Percentiles rank a stretch among this genome's conserved stretches.
Conservation (phyloP, 2,888 invertebrate genomes). For the Drosophila hawaiiensis region DNA sequence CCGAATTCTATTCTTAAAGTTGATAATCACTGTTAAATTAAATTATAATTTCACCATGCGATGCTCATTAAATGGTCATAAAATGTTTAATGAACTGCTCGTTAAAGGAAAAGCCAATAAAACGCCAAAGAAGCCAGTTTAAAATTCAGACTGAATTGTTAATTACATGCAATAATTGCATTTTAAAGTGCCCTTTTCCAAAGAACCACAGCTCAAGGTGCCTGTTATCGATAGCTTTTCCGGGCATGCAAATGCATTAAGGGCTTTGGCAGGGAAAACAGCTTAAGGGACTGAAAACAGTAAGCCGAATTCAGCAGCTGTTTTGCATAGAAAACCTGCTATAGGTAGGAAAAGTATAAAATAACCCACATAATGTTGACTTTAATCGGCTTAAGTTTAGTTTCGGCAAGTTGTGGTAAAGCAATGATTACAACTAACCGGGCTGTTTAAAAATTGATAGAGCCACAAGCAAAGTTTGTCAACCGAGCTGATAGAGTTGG, state of each 20-base stretch:
- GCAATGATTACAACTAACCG: slow-evolving; percentile 48
- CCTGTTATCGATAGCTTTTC: slow-evolving; percentile 37
- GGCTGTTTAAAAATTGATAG: slow-evolving; percentile 56
- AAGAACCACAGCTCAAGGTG: not conserved
- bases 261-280: slow-evolving; percentile 3
- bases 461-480: slow-evolving; percentile 54
- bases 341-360: slow-evolving; percentile 5
- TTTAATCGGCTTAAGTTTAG: slow-evolving; percentile 61
- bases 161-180: slow-evolving; percentile 48
- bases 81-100: slow-evolving; percentile 16
- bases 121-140: slow-evolving; percentile 17
- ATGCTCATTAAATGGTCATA: slow-evolving; percentile 35
- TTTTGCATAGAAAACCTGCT: slow-evolving; percentile 33
- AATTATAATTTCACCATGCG: slow-evolving; percentile 5
- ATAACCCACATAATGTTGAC: slow-evolving; percentile 40
- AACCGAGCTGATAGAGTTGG: slow-evolving; percentile 16
- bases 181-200: not conserved
- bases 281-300: slow-evolving; percentile 23
- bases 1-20: slow-evolving; percentile 18
- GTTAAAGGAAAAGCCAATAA: slow-evolving; percentile 26
- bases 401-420: slow-evolving; percentile 44
- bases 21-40: slow-evolving; percentile 21
- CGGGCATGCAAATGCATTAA: slow-evolving; percentile 43
- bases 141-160: slow-evolving; percentile 25
- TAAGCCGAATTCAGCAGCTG: slow-evolving; percentile 39